These are phyloP conservation scores for Dicrostonyx torquatus DNA, from an alignment of 2,797 vertebrate species.

Conservation along the genomic window DNA sequence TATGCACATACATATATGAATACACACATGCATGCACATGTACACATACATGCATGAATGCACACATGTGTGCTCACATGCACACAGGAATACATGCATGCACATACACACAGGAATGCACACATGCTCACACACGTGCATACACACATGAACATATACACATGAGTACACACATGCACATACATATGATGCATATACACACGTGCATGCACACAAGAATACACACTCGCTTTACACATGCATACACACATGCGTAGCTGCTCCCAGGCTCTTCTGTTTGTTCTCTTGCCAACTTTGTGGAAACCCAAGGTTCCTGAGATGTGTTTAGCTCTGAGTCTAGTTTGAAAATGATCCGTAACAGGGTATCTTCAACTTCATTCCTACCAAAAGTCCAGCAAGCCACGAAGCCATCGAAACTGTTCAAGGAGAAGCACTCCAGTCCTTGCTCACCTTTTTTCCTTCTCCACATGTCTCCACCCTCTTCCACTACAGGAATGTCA, in stretches of 20 bases:
- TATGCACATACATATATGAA: no score
- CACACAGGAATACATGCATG: accelerated
- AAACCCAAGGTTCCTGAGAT: neutral
- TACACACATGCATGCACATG: neutral
- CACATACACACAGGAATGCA: no score
- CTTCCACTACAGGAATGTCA: neutral
- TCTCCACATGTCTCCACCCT: no score
- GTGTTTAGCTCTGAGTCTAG: neutral
- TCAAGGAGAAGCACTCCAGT: no score
- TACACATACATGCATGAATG: no score
- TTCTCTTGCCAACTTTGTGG: neutral
- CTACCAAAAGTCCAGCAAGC: neutral
- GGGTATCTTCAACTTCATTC: neutral
- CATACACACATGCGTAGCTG: no score
- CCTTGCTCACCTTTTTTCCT: neutral
- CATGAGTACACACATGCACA: neutral
- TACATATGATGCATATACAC: neutral
- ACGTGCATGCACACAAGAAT: no score
- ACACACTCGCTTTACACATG: no score
- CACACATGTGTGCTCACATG: no score
- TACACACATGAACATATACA: no score
- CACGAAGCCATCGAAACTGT: neutral
- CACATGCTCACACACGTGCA: no score
- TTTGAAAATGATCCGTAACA: neutral
- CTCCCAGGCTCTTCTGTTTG: neutral